Evolutionary conservation across 2,797 vertebrate genomes (phyloP).

Genomic region (Sebastolobus altivelis): DNA sequence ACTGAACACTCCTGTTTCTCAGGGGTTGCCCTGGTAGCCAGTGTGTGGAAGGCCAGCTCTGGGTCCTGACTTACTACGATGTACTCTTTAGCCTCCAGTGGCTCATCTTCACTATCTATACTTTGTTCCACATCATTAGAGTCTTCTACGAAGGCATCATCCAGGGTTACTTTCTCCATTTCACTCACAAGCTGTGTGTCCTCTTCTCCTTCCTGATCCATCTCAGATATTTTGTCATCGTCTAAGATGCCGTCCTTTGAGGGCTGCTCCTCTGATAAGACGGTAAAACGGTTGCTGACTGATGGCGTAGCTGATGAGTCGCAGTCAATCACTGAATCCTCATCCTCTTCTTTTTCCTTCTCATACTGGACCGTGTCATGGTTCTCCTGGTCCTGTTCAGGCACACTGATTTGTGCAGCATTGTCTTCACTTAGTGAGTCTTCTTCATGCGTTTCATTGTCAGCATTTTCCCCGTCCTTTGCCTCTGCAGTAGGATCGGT

Average conservation of each 20-base stretch:
- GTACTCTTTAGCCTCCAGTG: conserved; percentile 71
- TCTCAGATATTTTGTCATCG: conserved; percentile 44
- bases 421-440: conserved; percentile 39
- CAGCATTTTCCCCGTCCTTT: conserved; percentile 54
- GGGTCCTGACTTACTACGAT: conserved; percentile 86
- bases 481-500: conserved; percentile 45
- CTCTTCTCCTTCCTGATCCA: conserved; percentile 44
- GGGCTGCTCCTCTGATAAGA: conserved; percentile 71
- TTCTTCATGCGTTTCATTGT: conserved; percentile 61
- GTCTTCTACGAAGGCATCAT: conserved; percentile 68
- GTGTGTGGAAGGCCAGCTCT: conserved; percentile 90
- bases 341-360: conserved; percentile 64
- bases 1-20: conserved; percentile 90
- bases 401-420: conserved; percentile 39
- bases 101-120: conserved; percentile 67
- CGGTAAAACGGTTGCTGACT: conserved; percentile 67
- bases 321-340: conserved; percentile 54
- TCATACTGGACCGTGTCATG: conserved; percentile 38
- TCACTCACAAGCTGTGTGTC: conserved; percentile 41
- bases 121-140: conserved; percentile 41
- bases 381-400: conserved; percentile 61
- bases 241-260: conserved; percentile 37
- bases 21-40: conserved; percentile 85
- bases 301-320: conserved; percentile 30
- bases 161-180: conserved; percentile 68